These are phyloP conservation scores for Chrysemys picta DNA, from an alignment of 2,113 vertebrate genomes.

Conservation along the genomic window DNA sequence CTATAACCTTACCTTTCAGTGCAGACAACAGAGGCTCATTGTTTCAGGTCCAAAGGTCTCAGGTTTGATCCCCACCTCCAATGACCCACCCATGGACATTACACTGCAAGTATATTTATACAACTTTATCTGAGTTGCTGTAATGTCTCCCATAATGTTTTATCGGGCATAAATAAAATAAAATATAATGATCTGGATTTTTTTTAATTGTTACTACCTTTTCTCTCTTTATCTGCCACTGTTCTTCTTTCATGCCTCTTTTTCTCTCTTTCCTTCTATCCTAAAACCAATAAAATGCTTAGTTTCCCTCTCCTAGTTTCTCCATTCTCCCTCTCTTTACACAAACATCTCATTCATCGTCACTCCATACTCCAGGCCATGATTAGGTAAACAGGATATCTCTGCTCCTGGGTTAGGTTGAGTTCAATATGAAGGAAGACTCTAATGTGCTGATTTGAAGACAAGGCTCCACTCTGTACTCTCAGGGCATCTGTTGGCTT, in stretches of 20 bases:
- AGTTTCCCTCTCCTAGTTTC: neutral
- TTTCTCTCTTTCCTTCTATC: neutral
- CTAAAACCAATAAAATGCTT: neutral
- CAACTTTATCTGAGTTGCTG: neutral
- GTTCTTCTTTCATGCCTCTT: neutral
- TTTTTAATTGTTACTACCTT: neutral
- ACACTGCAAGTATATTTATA: neutral
- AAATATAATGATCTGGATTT: neutral
- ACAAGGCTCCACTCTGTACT: neutral
- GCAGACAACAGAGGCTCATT: neutral
- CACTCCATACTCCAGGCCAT: neutral
- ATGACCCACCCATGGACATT: neutral
- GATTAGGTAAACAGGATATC: neutral
- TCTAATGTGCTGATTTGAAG: neutral
- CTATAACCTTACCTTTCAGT: neutral
- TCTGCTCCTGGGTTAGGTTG: neutral
- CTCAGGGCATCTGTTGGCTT: neutral
- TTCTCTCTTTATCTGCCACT: neutral
- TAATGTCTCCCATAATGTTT: neutral
- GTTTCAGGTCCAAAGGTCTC: neutral
- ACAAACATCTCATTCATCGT: neutral
- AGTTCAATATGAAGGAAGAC: neutral
- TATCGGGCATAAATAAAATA: neutral
- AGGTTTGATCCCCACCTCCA: neutral
- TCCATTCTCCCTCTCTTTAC: neutral